Conservation (phyloP, 2,797 vertebrate genomes). For the Thaleichthys pacificus region DNA sequence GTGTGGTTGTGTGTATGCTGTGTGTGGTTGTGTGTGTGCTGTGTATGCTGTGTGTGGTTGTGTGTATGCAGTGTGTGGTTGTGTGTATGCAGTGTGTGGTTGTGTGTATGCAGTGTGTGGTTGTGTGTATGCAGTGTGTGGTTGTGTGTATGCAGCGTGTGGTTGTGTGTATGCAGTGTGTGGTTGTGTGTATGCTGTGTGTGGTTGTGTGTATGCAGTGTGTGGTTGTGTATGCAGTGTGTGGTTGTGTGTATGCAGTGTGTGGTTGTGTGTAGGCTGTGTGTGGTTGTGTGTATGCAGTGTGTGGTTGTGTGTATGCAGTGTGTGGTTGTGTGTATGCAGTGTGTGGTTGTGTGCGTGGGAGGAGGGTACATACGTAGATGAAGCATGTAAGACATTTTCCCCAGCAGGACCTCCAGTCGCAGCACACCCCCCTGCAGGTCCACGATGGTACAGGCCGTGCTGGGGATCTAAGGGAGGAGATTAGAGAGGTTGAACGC, state of each 20-base stretch:
- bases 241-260: no score
- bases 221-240: no score
- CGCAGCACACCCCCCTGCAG: constrained; percentile 75
- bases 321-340: background rate
- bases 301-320: no score
- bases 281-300: background rate
- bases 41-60: no score
- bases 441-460: constrained; percentile 82
- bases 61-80: no score
- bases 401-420: constrained; percentile 80
- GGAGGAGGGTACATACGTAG: constrained; percentile 76
- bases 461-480: constrained; percentile 76
- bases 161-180: background rate
- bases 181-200: background rate
- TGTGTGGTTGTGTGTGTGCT: no score
- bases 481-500: background rate
- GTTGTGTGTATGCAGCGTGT: background rate
- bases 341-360: background rate
- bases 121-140: no score
- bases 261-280: no score
- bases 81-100: no score
- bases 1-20: no score
- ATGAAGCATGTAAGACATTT: constrained; percentile 86
- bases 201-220: no score
- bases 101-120: background rate